A percentile compares a stretch with the other conserved stretches of the same genome.
phyloP scores from a whole-genome alignment of 2,113 vertebrate species.

The Scomber scombrus region DNA sequence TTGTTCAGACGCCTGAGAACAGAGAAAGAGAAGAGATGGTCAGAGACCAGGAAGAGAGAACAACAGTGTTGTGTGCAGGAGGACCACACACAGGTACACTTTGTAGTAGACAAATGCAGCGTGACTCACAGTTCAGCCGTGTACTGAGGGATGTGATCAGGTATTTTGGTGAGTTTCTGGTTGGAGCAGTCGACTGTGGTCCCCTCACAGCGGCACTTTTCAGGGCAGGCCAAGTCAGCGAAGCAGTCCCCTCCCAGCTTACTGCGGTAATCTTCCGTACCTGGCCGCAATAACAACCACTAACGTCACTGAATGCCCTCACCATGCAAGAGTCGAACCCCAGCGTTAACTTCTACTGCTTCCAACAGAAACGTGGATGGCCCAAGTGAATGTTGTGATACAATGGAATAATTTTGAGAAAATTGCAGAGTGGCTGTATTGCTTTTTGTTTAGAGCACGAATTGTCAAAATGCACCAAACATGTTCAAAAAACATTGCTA shows the following conservation, averaged over 20 bases:
- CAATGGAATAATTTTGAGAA: conserved; percentile 27
- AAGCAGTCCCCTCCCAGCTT: conserved; percentile 98
- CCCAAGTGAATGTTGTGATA: conserved; percentile 6
- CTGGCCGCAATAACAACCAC: conserved; percentile 79
- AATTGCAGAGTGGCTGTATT: conserved; percentile 4
- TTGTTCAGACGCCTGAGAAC: conserved; percentile 93
- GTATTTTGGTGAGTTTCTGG: conserved; percentile 96
- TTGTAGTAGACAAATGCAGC: conserved; percentile 7
- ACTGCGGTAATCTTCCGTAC: conserved; percentile 97
- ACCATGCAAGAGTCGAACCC: conserved; percentile 11
- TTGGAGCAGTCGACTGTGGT: conserved; percentile 98
- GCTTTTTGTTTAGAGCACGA: conserved; percentile 13
- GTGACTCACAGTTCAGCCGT: conserved; percentile 96
- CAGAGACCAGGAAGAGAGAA: conserved; percentile 40
- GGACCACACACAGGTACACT: conserved; percentile 27
- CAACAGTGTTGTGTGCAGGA: neutral
- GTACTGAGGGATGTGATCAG: conserved; percentile 97
- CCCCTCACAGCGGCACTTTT: conserved; percentile 97
- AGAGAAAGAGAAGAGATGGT: conserved; percentile 39
- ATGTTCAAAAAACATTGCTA: conserved; percentile 16
- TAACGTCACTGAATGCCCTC: conserved; percentile 27
- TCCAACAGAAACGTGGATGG: conserved; percentile 7
- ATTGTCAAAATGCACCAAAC: conserved; percentile 13
- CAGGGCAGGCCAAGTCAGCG: conserved; percentile 96
- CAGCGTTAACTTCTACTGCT: conserved; percentile 24